These are phyloP conservation scores for Brachionus paranguensis DNA, from an alignment of 1,140 invertebrate species.

Conservation along the genomic window DNA sequence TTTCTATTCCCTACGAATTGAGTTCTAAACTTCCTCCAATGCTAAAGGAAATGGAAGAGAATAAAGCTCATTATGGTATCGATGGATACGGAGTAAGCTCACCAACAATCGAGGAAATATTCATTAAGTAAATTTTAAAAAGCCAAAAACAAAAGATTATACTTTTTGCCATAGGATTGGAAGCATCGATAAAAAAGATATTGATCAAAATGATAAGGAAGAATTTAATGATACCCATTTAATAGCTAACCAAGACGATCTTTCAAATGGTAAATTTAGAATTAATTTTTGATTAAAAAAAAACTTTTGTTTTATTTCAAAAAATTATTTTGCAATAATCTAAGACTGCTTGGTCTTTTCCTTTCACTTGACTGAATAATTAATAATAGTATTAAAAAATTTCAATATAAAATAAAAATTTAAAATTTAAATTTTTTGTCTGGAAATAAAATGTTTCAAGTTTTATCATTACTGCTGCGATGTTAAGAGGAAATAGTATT, in stretches of 20 bases:
- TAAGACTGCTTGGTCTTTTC: too few species aligned
- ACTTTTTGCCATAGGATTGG: not conserved
- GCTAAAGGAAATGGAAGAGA: constrained; percentile 63
- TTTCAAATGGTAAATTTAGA: not conserved
- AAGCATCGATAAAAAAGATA: constrained; percentile 18
- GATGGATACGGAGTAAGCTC: constrained; percentile 70
- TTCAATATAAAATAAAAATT: too few species aligned
- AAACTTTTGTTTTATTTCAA: not conserved
- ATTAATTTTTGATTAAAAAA: not conserved
- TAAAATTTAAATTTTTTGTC: too few species aligned
- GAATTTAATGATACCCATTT: not conserved
- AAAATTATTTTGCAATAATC: not conserved
- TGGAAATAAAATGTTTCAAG: too few species aligned
- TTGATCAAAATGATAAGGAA: not conserved
- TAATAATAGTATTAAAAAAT: too few species aligned
- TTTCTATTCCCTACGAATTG: constrained; percentile 50
- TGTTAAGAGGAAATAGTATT: too few species aligned
- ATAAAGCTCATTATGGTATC: constrained; percentile 62
- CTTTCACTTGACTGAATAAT: too few species aligned
- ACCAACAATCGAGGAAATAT: constrained; percentile 79
- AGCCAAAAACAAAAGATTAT: not conserved
- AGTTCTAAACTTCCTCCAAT: constrained; percentile 54
- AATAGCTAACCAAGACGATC: not conserved
- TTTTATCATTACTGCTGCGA: too few species aligned
- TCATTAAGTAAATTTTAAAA: constrained; percentile 65